Evolutionary conservation across 2,888 invertebrate species (phyloP).

Genomic region (Nemurella pictetii): DNA sequence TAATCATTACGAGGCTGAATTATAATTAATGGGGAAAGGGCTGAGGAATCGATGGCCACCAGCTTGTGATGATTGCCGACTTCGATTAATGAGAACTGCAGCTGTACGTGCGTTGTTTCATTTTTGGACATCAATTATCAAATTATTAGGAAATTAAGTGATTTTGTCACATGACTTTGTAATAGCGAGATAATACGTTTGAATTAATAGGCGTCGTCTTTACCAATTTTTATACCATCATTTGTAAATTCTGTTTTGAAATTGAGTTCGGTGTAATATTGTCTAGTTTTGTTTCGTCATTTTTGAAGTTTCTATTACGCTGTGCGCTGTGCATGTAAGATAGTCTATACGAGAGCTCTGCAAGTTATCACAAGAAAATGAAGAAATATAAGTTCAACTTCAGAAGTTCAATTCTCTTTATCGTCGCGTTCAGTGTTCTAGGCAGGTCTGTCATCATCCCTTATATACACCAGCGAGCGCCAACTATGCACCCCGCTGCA

Average conservation of each 20-base stretch:
- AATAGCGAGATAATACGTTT: no score
- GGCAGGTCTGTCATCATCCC: neutral
- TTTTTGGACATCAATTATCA: neutral
- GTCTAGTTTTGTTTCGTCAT: neutral
- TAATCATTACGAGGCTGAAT: neutral
- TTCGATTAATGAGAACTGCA: neutral
- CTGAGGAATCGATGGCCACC: neutral
- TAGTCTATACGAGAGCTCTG: neutral
- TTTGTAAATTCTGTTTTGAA: no score
- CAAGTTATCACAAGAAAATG: neutral
- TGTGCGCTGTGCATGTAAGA: neutral
- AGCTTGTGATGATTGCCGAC: neutral
- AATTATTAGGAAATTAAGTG: neutral
- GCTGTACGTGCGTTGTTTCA: neutral
- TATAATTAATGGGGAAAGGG: neutral
- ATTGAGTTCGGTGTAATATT: neutral
- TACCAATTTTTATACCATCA: no score
- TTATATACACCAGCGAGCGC: neutral
- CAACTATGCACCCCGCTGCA: neutral
- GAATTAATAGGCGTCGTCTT: no score
- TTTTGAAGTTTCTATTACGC: conserved; percentile 1
- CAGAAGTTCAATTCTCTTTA: neutral
- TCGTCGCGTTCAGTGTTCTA: neutral
- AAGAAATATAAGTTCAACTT: neutral
- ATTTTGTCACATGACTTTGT: no score